phyloP scores from a whole-genome alignment of 2,888 invertebrate species.

The Baronia brevicornis region DNA sequence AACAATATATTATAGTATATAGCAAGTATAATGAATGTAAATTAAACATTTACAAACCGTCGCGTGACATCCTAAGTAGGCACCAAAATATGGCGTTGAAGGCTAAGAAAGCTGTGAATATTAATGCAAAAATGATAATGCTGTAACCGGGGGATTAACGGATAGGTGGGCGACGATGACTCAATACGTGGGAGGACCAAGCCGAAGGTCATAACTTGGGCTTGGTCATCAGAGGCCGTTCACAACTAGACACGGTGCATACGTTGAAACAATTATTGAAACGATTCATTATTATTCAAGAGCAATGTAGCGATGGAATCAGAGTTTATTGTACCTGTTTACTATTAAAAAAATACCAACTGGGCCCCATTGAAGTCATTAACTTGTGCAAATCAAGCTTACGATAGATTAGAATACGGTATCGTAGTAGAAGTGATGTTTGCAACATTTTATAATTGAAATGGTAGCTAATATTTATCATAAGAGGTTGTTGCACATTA shows the following conservation, averaged over 20 bases:
- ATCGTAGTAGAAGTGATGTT: too few relatives aligned
- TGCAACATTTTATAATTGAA: too few relatives aligned
- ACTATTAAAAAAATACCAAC: too few relatives aligned
- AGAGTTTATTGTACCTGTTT: too few relatives aligned
- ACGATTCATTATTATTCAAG: background rate
- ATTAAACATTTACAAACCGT: background rate
- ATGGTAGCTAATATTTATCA: too few relatives aligned
- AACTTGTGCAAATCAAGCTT: too few relatives aligned
- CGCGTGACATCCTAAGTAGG: constrained; percentile 1
- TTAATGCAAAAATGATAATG: constrained; percentile 48
- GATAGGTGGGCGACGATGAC: constrained; percentile 54
- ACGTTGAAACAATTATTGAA: constrained; percentile 5
- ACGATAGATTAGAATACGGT: too few relatives aligned
- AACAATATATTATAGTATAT: too few relatives aligned
- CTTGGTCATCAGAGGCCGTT: constrained; percentile 53
- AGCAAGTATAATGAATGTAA: too few relatives aligned
- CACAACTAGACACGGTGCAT: constrained; percentile 17
- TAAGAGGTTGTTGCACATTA: too few relatives aligned
- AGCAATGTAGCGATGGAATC: background rate
- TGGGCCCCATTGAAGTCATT: too few relatives aligned
- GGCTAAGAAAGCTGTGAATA: constrained; percentile 49
- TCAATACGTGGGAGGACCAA: constrained; percentile 59
- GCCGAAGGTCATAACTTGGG: constrained; percentile 43
- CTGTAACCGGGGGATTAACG: constrained; percentile 38
- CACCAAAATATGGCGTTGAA: constrained; percentile 37